These are phyloP conservation scores for Eremophila alpestris DNA, from an alignment of 2,797 vertebrate genomes.

Conservation along the genomic window DNA sequence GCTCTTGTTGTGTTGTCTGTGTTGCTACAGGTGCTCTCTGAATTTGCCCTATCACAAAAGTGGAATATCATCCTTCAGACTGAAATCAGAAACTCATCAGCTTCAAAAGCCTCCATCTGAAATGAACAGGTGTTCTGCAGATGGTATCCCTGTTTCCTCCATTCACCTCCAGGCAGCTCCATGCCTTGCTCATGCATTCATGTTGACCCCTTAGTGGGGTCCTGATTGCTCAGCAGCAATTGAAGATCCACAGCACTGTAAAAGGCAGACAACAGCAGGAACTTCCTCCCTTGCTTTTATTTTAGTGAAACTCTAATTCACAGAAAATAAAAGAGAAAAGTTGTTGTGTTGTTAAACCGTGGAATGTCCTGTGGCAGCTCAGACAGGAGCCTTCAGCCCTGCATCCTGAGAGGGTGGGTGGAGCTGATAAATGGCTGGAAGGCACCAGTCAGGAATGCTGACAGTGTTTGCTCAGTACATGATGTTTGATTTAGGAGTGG, in stretches of 20 bases:
- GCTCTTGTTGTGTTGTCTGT: background rate
- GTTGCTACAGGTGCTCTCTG: background rate
- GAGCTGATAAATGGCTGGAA: background rate
- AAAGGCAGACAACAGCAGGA: background rate
- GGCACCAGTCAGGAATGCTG: background rate
- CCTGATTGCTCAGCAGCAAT: background rate
- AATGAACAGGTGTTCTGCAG: background rate
- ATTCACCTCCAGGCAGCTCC: background rate
- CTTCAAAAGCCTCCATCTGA: background rate
- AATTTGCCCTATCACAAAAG: rapidly evolving
- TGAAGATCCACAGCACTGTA: background rate
- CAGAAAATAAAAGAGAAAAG: background rate
- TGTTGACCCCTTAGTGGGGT: background rate
- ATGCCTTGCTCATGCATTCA: background rate
- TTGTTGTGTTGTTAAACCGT: background rate
- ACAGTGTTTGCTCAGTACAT: background rate
- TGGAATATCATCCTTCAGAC: background rate
- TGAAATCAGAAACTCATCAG: background rate
- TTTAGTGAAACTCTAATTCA: background rate
- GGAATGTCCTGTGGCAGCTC: background rate
- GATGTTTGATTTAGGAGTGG: slow-evolving; percentile 49
- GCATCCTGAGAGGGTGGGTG: background rate
- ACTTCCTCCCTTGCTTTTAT: background rate
- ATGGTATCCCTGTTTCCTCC: background rate
- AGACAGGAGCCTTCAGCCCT: background rate